These are phyloP conservation scores for Apodemia zela DNA, from an alignment of 2,888 invertebrate genomes.

Conservation along the genomic window DNA sequence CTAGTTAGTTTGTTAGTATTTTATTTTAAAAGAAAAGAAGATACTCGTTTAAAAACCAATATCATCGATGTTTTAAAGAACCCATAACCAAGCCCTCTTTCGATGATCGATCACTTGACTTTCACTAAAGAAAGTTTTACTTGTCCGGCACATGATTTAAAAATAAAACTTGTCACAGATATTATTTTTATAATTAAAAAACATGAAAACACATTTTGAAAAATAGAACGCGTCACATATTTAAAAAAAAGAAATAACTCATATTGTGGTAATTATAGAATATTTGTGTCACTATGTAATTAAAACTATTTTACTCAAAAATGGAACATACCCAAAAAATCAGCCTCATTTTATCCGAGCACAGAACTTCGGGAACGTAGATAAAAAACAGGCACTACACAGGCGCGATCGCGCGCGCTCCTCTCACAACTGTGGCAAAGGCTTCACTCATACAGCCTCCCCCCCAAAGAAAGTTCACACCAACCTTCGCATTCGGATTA, in stretches of 20 bases:
- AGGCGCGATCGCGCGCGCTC: conserved; percentile 67
- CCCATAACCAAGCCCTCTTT: conserved; percentile 51
- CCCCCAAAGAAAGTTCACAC: conserved; percentile 58
- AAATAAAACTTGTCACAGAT: conserved; percentile 20
- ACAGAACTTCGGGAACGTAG: conserved; percentile 50
- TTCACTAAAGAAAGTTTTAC: conserved; percentile 60
- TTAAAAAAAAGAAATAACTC: background rate
- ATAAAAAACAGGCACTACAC: conserved; percentile 63
- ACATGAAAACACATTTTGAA: background rate
- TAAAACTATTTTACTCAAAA: conserved; percentile 28
- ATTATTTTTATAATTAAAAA: background rate
- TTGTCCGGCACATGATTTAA: conserved; percentile 24
- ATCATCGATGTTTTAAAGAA: conserved; percentile 26
- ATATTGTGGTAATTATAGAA: background rate
- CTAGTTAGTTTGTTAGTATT: background rate
- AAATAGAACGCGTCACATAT: background rate
- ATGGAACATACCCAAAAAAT: conserved; percentile 67
- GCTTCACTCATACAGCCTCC: conserved; percentile 52
- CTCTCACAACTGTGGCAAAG: conserved; percentile 56
- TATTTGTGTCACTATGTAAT: background rate
- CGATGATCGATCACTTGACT: conserved; percentile 52
- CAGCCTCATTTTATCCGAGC: conserved; percentile 74
- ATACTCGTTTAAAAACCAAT: conserved; percentile 36
- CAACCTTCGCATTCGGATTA: conserved; percentile 74
- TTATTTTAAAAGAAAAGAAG: conserved; percentile 26